These are phyloP conservation scores for Acanthaster planci DNA, from an alignment of 35 echinoderm and acorn worm species.

Conservation along the genomic window DNA sequence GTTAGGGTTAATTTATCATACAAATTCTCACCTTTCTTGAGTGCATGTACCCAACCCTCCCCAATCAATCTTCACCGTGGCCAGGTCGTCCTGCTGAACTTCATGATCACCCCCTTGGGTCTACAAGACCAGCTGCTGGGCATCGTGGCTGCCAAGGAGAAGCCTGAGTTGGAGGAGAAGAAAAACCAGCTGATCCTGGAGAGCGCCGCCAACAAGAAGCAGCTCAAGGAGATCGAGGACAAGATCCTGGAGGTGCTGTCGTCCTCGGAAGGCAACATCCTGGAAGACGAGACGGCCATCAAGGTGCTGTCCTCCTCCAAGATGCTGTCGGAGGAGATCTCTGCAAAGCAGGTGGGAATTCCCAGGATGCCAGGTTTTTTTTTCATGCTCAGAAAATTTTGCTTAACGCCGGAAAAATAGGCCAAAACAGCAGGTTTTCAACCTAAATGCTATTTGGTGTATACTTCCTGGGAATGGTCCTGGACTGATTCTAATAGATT, in stretches of 20 bases:
- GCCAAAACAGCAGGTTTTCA: no score
- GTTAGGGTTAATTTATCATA: no score
- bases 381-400: background rate
- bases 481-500: background rate
- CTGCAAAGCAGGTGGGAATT: slow-evolving; percentile 95
- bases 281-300: slow-evolving; percentile 98
- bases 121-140: slow-evolving; percentile 98
- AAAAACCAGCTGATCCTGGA: slow-evolving; percentile 99
- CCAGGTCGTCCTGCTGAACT: slow-evolving; percentile 93
- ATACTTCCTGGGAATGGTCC: background rate
- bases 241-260: slow-evolving; percentile 96
- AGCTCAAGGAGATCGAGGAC: slow-evolving; percentile 98
- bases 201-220: slow-evolving; percentile 97
- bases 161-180: slow-evolving; percentile 98
- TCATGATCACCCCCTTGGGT: slow-evolving; percentile 99
- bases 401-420: no score
- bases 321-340: slow-evolving; percentile 94
- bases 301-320: slow-evolving; percentile 98
- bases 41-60: no score
- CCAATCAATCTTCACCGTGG: background rate
- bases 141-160: slow-evolving; percentile 98
- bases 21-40: no score
- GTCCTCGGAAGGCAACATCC: slow-evolving; percentile 93
- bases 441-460: background rate
- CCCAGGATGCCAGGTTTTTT: background rate